phyloP scores from a whole-genome alignment of 2,888 invertebrate species.

The Xestia sexstrigata region DNA sequence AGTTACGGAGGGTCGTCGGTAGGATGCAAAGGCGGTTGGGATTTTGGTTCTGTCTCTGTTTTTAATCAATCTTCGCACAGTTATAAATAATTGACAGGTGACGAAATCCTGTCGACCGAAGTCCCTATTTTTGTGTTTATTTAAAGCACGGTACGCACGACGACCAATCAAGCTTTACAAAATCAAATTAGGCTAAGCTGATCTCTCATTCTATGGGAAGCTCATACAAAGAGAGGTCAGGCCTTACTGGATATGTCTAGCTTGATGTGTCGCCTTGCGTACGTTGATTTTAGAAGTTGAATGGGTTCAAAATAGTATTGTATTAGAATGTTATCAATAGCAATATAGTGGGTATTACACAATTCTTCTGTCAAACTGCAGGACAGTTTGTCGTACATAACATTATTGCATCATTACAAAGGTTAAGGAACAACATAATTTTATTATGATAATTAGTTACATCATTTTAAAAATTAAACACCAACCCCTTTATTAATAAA shows the following conservation, averaged over 20 bases:
- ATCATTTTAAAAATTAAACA: background rate
- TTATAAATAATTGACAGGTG: constrained; percentile 22
- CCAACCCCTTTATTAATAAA: background rate
- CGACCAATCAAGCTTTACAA: no score
- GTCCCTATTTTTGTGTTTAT: background rate
- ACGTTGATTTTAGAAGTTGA: no score
- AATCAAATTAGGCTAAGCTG: no score
- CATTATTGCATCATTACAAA: no score
- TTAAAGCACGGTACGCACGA: background rate
- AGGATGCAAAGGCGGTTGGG: constrained; percentile 16
- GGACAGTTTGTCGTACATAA: no score
- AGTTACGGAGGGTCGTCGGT: constrained; percentile 32
- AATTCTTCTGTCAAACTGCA: no score
- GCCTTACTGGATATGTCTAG: no score
- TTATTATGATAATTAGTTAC: background rate
- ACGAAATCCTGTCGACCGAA: background rate
- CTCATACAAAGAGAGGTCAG: no score
- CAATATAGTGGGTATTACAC: background rate
- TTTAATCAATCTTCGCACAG: constrained; percentile 34
- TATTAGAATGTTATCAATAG: background rate
- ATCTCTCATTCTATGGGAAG: no score
- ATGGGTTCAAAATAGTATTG: background rate
- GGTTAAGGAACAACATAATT: no score
- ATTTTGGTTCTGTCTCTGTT: constrained; percentile 25
- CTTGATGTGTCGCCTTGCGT: no score